Conservation (phyloP, 2,113 vertebrate species). For the Megaceryle torquata region DNA sequence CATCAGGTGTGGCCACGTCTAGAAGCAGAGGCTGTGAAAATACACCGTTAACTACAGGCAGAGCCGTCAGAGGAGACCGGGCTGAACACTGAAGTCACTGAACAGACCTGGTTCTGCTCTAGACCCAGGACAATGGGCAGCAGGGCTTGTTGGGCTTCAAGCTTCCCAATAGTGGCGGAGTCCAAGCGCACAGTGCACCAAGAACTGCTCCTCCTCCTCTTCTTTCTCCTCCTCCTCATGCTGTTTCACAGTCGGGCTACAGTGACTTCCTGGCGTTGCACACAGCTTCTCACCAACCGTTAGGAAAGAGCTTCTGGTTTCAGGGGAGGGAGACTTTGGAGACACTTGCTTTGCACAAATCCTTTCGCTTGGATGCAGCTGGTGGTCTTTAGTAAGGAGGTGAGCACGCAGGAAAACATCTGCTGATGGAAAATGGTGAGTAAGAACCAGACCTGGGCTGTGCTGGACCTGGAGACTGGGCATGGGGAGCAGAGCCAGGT, state of each 20-base stretch:
- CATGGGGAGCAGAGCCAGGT: fast-evolving
- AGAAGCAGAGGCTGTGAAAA: too few species aligned
- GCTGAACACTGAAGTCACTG: neutral
- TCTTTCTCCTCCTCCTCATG: neutral
- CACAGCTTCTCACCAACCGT: neutral
- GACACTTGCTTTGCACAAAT: neutral
- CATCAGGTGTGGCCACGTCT: too few species aligned
- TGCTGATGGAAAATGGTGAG: constrained; percentile 53
- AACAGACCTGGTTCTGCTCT: neutral
- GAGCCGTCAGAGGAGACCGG: too few species aligned
- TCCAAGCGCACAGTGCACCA: neutral
- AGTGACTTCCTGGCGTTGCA: constrained; percentile 25
- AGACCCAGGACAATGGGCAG: neutral
- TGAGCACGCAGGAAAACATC: neutral
- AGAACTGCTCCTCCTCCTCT: neutral
- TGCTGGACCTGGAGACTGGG: neutral
- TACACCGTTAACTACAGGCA: too few species aligned
- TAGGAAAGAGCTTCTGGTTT: neutral
- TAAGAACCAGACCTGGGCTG: neutral
- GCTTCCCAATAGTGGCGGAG: neutral
- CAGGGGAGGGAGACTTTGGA: neutral
- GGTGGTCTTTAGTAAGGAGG: neutral
- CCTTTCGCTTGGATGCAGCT: neutral
- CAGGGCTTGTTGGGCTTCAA: neutral
- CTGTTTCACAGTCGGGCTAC: neutral